These are phyloP conservation scores for Drosophila eugracilis DNA, from an alignment of 1,140 invertebrate genomes.

Conservation along the genomic window DNA sequence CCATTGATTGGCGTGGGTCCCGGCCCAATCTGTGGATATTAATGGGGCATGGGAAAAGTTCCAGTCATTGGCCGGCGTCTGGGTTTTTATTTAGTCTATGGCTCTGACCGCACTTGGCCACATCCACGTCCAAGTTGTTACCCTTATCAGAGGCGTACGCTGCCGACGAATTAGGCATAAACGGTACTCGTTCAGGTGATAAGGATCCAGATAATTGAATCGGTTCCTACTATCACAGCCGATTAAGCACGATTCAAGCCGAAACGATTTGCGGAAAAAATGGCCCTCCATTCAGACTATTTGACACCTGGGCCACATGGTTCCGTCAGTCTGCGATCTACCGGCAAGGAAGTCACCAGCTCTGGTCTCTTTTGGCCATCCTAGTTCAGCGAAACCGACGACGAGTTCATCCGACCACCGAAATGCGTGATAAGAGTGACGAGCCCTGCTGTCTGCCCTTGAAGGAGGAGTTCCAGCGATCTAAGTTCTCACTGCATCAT, in stretches of 20 bases:
- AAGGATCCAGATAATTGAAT: slow-evolving; percentile 54
- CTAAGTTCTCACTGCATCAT: slow-evolving; percentile 60
- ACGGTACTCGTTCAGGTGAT: slow-evolving; percentile 48
- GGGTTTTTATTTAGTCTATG: slow-evolving; percentile 13
- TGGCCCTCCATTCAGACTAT: slow-evolving; percentile 35
- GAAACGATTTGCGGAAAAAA: slow-evolving; percentile 57
- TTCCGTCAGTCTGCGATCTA: slow-evolving; percentile 64
- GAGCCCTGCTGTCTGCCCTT: slow-evolving; percentile 85
- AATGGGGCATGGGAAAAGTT: slow-evolving; percentile 35
- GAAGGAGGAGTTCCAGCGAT: slow-evolving; percentile 67
- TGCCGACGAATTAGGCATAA: slow-evolving; percentile 24
- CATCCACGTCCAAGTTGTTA: slow-evolving; percentile 7
- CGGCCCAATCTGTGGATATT: slow-evolving; percentile 18
- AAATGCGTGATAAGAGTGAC: slow-evolving; percentile 52
- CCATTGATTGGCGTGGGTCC: slow-evolving; percentile 8
- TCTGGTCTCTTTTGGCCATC: slow-evolving; percentile 34
- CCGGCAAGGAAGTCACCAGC: slow-evolving; percentile 36
- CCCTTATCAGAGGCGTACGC: slow-evolving; percentile 30
- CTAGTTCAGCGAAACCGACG: slow-evolving; percentile 34
- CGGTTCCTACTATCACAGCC: slow-evolving; percentile 26
- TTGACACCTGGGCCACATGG: slow-evolving; percentile 11
- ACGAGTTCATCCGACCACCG: slow-evolving; percentile 32
- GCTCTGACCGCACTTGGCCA: slow-evolving; percentile 29
- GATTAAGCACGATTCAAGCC: slow-evolving; percentile 40
- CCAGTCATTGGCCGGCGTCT: neutral